Evolutionary conservation across 2,888 invertebrate genomes (phyloP).

Genomic region (Orthonychiurus folsomi): DNA sequence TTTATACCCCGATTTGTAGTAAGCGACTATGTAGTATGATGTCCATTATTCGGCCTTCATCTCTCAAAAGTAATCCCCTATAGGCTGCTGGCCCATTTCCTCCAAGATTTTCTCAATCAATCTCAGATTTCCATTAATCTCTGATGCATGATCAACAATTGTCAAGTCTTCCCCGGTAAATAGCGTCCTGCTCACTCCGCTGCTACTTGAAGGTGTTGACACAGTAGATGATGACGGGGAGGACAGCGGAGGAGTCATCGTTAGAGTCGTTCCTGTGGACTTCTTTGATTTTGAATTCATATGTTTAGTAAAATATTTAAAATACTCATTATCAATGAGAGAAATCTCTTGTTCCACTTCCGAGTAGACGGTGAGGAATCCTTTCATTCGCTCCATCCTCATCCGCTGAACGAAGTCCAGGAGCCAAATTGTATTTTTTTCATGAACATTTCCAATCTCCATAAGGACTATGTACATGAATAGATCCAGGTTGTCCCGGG

Average conservation of each 20-base stretch:
- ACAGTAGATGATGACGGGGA: background rate
- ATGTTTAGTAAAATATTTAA: conserved; percentile 7
- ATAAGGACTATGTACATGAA: conserved; percentile 46
- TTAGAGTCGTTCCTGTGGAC: background rate
- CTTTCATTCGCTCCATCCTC: conserved; percentile 45
- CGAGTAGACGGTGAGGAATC: conserved; percentile 45
- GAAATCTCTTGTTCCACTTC: conserved; percentile 24
- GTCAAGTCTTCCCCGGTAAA: conserved; percentile 1
- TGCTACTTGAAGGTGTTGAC: background rate
- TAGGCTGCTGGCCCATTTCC: conserved; percentile 24
- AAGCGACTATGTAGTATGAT: too few relatives aligned
- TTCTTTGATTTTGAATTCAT: background rate
- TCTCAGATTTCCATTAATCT: conserved; percentile 24
- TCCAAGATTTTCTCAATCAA: conserved; percentile 32
- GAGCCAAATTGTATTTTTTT: conserved; percentile 42
- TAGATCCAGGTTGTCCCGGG: conserved; percentile 43
- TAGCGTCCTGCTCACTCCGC: background rate
- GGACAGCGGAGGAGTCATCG: background rate
- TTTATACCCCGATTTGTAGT: too few relatives aligned
- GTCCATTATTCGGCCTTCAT: too few relatives aligned
- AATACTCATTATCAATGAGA: conserved; percentile 19
- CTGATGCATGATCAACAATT: conserved; percentile 15
- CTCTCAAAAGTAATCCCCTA: conserved; percentile 23
- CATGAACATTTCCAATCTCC: conserved; percentile 44
- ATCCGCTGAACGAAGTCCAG: conserved; percentile 46